Conservation (phyloP, 1,140 invertebrate genomes). For the Melipona quadrifasciata region DNA sequence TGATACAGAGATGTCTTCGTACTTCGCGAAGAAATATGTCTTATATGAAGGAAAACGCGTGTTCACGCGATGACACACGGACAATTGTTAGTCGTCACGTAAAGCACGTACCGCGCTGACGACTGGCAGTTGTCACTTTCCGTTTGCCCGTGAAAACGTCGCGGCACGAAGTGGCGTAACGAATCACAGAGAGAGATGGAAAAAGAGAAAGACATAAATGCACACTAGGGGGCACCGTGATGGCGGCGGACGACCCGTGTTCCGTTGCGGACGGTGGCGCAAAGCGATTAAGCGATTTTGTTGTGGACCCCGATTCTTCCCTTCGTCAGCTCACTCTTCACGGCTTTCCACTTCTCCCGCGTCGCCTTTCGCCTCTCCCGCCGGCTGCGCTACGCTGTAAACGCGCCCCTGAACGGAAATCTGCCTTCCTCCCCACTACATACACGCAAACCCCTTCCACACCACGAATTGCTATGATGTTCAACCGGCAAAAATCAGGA, state of each 20-base stretch:
- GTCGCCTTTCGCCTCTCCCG: constrained; percentile 76
- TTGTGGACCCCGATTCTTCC: constrained; percentile 82
- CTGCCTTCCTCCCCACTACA: constrained; percentile 61
- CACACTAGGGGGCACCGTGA: constrained; percentile 68
- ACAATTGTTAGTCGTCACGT: constrained; percentile 57
- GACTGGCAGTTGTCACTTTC: constrained; percentile 74
- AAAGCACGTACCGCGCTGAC: constrained; percentile 59
- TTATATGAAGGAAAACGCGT: constrained; percentile 31
- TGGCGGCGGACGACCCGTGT: constrained; percentile 64
- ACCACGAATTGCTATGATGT: constrained; percentile 46
- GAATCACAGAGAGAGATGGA: constrained; percentile 60
- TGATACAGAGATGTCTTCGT: background rate
- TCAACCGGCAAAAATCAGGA: constrained; percentile 46
- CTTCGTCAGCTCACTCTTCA: constrained; percentile 75
- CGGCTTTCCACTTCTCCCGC: constrained; percentile 80
- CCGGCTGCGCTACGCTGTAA: constrained; percentile 75
- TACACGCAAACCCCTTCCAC: constrained; percentile 41
- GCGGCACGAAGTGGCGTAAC: constrained; percentile 62
- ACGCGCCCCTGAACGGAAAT: constrained; percentile 74
- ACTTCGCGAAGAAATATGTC: constrained; percentile 1
- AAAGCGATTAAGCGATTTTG: constrained; percentile 84
- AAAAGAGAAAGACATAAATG: constrained; percentile 55
- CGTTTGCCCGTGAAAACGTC: constrained; percentile 71
- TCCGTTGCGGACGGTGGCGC: constrained; percentile 79
- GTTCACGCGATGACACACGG: constrained; percentile 58